Conservation (phyloP, 2,113 vertebrate species). For the Stegostoma tigrinum region DNA sequence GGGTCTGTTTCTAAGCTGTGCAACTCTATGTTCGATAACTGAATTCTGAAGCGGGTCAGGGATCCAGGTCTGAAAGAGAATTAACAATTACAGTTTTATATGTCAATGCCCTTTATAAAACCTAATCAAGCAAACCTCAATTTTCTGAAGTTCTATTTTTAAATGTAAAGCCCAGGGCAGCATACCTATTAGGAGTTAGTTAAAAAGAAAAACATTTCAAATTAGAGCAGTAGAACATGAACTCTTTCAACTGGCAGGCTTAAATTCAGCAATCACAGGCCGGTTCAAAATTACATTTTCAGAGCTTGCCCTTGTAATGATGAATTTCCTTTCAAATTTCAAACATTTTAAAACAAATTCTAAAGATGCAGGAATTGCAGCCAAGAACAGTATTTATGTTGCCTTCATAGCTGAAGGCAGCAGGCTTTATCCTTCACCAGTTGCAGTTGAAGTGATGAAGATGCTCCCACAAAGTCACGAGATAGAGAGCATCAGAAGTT, state of each 20-base stretch:
- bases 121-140: slow-evolving; percentile 16
- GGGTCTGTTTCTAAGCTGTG: too few relatives aligned
- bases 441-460: background rate
- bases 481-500: background rate
- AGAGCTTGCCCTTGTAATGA: too few relatives aligned
- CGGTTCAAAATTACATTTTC: background rate
- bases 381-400: background rate
- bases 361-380: background rate
- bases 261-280: background rate
- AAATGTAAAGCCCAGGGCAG: slow-evolving; percentile 22
- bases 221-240: slow-evolving; percentile 8
- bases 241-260: background rate
- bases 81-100: slow-evolving; percentile 28
- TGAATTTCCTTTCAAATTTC: background rate
- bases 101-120: slow-evolving; percentile 30
- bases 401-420: background rate
- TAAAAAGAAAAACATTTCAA: slow-evolving; percentile 30
- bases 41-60: slow-evolving; percentile 2
- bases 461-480: background rate
- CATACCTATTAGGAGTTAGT: slow-evolving; percentile 19
- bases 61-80: background rate
- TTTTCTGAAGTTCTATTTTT: slow-evolving; percentile 18
- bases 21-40: too few relatives aligned
- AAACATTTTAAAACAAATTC: background rate
- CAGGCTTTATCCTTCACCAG: background rate